Percentiles rank a stretch among this genome's conserved stretches.
phyloP scores from a whole-genome alignment of 2,888 invertebrate genomes.

The Thecocarcelia acutangulata region DNA sequence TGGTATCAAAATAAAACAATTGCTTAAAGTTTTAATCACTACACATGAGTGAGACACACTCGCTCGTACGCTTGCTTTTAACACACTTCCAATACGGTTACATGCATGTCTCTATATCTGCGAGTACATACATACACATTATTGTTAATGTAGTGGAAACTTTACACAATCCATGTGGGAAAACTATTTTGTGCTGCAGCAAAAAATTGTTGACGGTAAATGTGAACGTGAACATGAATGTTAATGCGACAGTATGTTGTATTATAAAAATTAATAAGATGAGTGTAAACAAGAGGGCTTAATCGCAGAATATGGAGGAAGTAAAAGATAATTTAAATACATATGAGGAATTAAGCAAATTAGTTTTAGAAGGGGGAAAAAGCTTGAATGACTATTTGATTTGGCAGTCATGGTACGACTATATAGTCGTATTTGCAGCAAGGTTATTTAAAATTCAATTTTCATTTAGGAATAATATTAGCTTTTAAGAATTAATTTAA shows the following conservation, averaged over 20 bases:
- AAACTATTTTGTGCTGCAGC: constrained; percentile 27
- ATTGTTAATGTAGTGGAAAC: constrained; percentile 53
- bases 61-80: not conserved
- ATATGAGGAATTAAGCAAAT: constrained; percentile 41
- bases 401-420: not conserved
- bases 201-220: constrained; percentile 13
- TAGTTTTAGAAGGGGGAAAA: constrained; percentile 20
- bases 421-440: not conserved
- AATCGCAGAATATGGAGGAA: not conserved
- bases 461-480: no score
- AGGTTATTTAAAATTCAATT: not conserved
- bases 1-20: constrained; percentile 52
- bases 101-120: not conserved
- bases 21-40: constrained; percentile 53
- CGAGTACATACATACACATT: not conserved
- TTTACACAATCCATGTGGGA: constrained; percentile 40
- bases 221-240: not conserved
- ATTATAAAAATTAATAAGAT: constrained; percentile 55
- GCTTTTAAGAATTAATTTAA: no score
- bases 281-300: constrained; percentile 41
- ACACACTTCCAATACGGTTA: not conserved
- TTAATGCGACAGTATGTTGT: not conserved
- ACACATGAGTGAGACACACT: constrained; percentile 5
- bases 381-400: constrained; percentile 16
- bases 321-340: constrained; percentile 23